These are phyloP conservation scores for Parambassis ranga DNA, from an alignment of 2,797 vertebrate genomes.

Conservation along the genomic window DNA sequence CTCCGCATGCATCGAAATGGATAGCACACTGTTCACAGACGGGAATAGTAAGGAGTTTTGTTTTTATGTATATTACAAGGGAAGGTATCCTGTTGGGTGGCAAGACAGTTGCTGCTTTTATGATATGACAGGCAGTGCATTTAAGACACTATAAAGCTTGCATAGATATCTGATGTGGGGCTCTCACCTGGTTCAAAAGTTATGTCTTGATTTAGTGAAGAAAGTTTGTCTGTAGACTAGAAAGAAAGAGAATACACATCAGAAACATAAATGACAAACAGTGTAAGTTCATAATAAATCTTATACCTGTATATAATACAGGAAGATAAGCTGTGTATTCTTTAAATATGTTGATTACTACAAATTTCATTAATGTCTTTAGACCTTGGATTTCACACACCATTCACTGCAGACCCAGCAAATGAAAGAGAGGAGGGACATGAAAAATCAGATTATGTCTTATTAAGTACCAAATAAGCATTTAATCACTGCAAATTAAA, in stretches of 20 bases:
- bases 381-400: conserved; percentile 6
- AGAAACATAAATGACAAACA: no score
- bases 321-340: no score
- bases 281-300: no score
- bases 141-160: neutral
- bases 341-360: conserved; percentile 22
- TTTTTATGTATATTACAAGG: conserved; percentile 28
- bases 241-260: neutral
- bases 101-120: conserved; percentile 24
- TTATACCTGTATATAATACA: no score
- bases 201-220: no score
- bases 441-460: conserved; percentile 48
- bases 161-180: neutral
- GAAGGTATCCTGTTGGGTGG: conserved; percentile 9
- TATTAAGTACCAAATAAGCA: conserved; percentile 60
- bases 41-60: neutral
- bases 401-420: conserved; percentile 9
- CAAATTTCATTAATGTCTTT: conserved; percentile 32
- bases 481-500: conserved; percentile 58
- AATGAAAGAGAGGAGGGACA: conserved; percentile 46
- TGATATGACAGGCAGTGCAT: conserved; percentile 9
- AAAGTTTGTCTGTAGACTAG: no score
- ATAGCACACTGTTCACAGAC: conserved; percentile 14
- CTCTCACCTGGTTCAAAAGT: no score
- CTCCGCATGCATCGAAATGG: neutral